Base-by-base conservation (phyloP, 2,888 invertebrate species). In the Hirtodrosophila confusa region DNA sequence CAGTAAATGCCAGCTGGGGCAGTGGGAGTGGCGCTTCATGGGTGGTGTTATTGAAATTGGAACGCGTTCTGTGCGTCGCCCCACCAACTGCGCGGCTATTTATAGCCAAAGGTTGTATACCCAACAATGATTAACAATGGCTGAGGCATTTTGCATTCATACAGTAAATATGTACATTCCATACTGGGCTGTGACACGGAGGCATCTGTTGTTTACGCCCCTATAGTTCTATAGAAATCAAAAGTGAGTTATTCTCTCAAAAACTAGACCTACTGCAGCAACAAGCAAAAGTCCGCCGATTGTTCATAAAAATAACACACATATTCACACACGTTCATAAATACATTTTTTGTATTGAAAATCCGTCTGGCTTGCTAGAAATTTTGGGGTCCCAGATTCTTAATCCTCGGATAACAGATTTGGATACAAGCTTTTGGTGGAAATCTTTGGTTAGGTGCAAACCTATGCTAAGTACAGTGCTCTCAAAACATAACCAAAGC, bases 161-260 rank as follows among this genome's bases (percentile, higher is more conserved):
- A 31, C 31, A 31, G 9, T 7, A 6, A 8, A 31, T 9, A 7
- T 9, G 9, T 31, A 31, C 29, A 27, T 27, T 12, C 36, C 54
- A 12, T 12, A 12, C 45, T 54, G 61, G 54, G 41, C 29, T 12
- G 8, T 7, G 39, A 24, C 50, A 43, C n/a, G n/a, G 33, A 49
- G 45, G 44, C 58, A 63, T 44, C 72, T 56, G 58, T 68, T 72
- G 55, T 62, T 53, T 41, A 29, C 55, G 12, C 53, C 17, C 12
- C 17, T 27, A 43, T 35, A 44, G 12, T 43, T 36, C 54, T 50
- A 37, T 64, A 47, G 63, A 63, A 60, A 68, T 68, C 63, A 54
- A 50, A 50, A 50, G 37, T 36, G 71, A 66, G 55, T 53, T 60
- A 65, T 56, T 64, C 27, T 12, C 36, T 35, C 44, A 35, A 51